Conservation (phyloP, 2,888 invertebrate genomes). For the Julus scandinavius region DNA sequence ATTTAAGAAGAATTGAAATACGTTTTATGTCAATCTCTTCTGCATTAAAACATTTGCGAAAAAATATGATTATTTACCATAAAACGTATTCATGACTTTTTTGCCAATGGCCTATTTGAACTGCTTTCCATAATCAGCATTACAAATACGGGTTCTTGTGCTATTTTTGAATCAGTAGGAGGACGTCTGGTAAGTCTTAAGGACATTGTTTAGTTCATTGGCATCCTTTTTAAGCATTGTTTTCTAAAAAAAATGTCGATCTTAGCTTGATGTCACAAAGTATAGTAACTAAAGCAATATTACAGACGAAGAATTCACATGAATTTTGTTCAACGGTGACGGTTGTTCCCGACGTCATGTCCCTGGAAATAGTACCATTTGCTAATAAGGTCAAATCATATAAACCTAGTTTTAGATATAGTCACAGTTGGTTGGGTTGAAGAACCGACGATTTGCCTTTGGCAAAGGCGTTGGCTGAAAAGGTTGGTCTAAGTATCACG, state of each 20-base stretch:
- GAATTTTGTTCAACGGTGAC: background rate
- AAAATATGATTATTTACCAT: background rate
- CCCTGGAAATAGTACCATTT: background rate
- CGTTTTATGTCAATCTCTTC: background rate
- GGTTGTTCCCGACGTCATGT: background rate
- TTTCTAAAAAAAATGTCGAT: background rate
- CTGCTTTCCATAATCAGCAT: background rate
- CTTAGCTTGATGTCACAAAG: background rate
- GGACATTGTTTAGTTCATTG: background rate
- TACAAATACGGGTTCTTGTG: background rate
- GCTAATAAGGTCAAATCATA: constrained; percentile 32
- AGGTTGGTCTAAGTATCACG: constrained; percentile 9
- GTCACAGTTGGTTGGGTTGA: background rate
- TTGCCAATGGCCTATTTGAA: background rate
- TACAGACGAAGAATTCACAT: background rate
- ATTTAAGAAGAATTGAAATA: background rate
- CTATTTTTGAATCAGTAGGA: background rate
- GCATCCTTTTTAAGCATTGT: background rate
- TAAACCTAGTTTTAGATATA: constrained; percentile 29
- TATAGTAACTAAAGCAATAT: background rate
- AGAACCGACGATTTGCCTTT: constrained; percentile 21
- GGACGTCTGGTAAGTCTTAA: background rate
- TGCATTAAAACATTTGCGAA: background rate
- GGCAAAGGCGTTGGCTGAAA: constrained; percentile 11
- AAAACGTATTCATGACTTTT: constrained; percentile 4